Conservation (phyloP, 1,140 invertebrate genomes). For the Caenorhabditis briggsae region DNA sequence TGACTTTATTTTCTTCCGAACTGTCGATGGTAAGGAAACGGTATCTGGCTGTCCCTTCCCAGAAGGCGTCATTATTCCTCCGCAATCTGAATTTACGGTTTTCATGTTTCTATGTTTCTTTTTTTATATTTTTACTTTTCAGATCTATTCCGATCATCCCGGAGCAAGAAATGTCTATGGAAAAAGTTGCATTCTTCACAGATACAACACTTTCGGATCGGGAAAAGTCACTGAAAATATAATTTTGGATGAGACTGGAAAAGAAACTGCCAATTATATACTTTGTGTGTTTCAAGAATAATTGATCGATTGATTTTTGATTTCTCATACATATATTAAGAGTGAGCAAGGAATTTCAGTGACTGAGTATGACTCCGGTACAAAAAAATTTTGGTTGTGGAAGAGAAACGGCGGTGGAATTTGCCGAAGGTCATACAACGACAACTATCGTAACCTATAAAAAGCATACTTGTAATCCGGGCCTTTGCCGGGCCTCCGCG, state of each 20-base stretch:
- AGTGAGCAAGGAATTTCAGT: no score
- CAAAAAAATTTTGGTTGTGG: no score
- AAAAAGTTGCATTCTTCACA: background rate
- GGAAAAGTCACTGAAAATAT: constrained; percentile 2
- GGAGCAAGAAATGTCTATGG: background rate
- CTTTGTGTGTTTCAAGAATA: constrained; percentile 9
- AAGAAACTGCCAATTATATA: constrained; percentile 1
- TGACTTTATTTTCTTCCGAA: background rate
- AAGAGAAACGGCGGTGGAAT: no score
- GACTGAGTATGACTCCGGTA: no score
- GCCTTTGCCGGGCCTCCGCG: no score
- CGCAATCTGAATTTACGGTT: background rate
- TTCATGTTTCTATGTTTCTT: background rate
- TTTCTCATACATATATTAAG: background rate
- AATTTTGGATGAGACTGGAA: background rate
- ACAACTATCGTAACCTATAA: no score
- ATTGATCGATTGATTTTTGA: background rate
- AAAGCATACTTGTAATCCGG: no score
- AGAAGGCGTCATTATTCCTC: background rate
- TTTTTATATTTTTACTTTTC: background rate
- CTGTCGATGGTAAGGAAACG: background rate
- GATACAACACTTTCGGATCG: background rate
- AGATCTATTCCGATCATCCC: background rate
- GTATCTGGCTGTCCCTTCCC: background rate
- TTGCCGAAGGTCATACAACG: no score